These are phyloP conservation scores for Drosophila longiperda DNA, from an alignment of 2,888 invertebrate genomes.

Conservation along the genomic window DNA sequence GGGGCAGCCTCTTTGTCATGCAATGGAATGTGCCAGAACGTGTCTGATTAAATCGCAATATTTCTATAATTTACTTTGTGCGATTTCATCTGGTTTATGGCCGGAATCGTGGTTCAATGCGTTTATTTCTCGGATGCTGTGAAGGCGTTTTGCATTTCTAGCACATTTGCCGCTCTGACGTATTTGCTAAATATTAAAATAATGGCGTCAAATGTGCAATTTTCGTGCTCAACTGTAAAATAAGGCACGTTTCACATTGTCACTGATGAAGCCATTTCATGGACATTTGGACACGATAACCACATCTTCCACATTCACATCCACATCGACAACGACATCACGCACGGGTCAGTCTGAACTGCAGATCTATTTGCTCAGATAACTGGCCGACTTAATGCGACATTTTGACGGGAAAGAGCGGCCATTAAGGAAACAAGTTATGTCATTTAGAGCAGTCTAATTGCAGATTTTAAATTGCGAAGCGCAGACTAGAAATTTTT, in stretches of 20 bases:
- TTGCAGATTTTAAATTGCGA: conserved; percentile 17
- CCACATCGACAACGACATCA: conserved; percentile 2
- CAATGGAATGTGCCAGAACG: conserved; percentile 35
- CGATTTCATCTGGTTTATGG: conserved; percentile 49
- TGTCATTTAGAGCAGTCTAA: conserved; percentile 43
- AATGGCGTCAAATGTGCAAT: conserved; percentile 23
- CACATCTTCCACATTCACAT: not conserved
- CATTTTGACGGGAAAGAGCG: conserved; percentile 50
- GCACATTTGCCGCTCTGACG: conserved; percentile 20
- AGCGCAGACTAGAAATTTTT: conserved; percentile 31
- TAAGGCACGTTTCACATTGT: conserved; percentile 48
- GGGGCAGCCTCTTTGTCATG: conserved; percentile 20
- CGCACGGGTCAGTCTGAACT: conserved; percentile 41
- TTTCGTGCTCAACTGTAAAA: conserved; percentile 22
- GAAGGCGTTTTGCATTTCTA: conserved; percentile 5
- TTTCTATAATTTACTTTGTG: conserved; percentile 39
- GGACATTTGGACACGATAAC: conserved; percentile 13
- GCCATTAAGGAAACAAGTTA: conserved; percentile 60
- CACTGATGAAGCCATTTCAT: conserved; percentile 6
- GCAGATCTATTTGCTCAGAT: conserved; percentile 48
- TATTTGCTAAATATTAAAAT: conserved; percentile 26
- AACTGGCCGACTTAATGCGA: conserved; percentile 34
- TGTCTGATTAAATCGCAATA: conserved; percentile 53
- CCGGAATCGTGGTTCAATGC: conserved; percentile 11
- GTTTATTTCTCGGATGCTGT: conserved; percentile 31